Evolutionary conservation across 2,113 vertebrate species (phyloP).

Genomic region (Prochilodus magdalenae): DNA sequence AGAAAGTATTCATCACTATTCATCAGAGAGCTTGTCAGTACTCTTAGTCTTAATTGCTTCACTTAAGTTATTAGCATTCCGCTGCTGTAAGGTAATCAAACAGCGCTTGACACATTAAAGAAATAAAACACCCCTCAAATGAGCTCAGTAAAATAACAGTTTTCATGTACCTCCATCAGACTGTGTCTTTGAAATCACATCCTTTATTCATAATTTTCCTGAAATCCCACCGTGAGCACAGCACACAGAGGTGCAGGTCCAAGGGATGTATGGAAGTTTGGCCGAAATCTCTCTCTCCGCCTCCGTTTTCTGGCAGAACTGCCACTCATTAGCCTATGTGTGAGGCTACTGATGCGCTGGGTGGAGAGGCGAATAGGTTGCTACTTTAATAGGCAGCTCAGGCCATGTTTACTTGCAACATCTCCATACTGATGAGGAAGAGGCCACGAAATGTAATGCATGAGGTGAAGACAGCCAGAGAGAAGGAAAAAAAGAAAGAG

Average conservation of each 20-base stretch:
- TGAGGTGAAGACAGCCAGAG: background rate
- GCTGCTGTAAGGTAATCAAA: background rate
- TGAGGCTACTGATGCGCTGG: conserved; percentile 25
- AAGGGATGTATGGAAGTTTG: background rate
- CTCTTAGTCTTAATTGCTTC: conserved; percentile 18
- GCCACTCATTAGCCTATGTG: conserved; percentile 17
- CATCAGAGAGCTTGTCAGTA: background rate
- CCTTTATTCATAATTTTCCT: conserved; percentile 10
- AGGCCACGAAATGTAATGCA: conserved; percentile 37
- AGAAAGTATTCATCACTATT: background rate
- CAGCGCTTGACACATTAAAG: background rate
- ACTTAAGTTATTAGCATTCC: background rate
- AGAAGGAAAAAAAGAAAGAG: background rate
- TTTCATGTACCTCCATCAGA: background rate
- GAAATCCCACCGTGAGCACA: background rate
- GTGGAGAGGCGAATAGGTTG: conserved; percentile 27
- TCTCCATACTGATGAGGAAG: conserved; percentile 51
- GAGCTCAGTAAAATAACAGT: background rate
- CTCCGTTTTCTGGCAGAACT: conserved; percentile 15
- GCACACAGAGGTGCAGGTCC: background rate
- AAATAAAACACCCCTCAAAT: background rate
- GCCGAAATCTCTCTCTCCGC: background rate
- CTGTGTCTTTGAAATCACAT: background rate
- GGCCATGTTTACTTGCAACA: conserved; percentile 58
- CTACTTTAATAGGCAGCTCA: conserved; percentile 47